These are phyloP conservation scores for Palythoa grandiflora DNA, from an alignment of 92 coral and sea anemone species.

Conservation along the genomic window DNA sequence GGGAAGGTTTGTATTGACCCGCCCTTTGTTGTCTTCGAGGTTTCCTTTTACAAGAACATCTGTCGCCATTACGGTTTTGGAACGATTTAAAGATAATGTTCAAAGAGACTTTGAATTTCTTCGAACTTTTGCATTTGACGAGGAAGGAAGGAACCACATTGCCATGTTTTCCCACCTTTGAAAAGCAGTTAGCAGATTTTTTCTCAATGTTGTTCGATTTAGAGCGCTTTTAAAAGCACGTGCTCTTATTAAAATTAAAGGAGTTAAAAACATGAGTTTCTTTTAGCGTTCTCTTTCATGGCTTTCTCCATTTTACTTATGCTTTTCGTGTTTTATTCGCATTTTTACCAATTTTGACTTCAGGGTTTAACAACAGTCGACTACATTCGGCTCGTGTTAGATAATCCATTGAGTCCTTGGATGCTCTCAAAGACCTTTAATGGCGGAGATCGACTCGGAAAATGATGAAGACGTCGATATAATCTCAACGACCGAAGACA, in stretches of 20 bases:
- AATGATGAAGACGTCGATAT: conserved; percentile 44
- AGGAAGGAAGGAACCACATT: background rate
- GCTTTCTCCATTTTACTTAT: conserved; percentile 20
- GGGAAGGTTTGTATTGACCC: conserved; percentile 14
- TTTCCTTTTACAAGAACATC: conserved; percentile 36
- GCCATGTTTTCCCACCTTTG: conserved; percentile 5
- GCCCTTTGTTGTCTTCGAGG: conserved; percentile 26
- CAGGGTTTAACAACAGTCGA: background rate
- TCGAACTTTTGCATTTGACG: background rate
- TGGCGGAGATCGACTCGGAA: conserved; percentile 51
- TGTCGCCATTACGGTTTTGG: conserved; percentile 16
- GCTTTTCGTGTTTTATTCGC: background rate
- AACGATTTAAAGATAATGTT: background rate
- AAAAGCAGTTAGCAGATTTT: background rate
- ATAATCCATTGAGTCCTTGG: conserved; percentile 1
- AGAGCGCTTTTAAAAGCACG: conserved; percentile 10
- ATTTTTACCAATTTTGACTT: background rate
- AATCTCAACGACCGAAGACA: conserved; percentile 37
- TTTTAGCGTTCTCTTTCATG: conserved; percentile 21
- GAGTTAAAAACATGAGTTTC: background rate
- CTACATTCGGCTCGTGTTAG: background rate
- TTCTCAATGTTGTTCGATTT: background rate
- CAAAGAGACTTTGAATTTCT: conserved; percentile 1
- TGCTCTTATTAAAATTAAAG: conserved; percentile 16
- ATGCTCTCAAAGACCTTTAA: conserved; percentile 19